Evolutionary conservation across 2,113 vertebrate genomes (phyloP).

Genomic region (Reinhardtius hippoglossoides): DNA sequence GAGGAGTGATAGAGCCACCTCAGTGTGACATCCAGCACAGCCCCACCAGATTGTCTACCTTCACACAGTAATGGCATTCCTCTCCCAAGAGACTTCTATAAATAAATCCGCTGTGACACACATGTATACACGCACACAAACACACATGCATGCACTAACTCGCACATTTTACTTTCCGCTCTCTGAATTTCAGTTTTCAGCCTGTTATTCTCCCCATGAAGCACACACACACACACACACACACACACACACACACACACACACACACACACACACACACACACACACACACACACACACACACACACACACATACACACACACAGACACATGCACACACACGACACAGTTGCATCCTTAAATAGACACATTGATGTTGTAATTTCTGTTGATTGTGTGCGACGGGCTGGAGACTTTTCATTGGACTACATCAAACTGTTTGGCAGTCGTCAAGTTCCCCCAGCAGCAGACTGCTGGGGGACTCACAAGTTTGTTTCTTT

Average conservation of each 20-base stretch:
- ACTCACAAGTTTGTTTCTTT: conserved; percentile 33
- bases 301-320: not conserved
- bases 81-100: conserved; percentile 69
- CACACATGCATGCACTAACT: conserved; percentile 5
- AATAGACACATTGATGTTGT: conserved; percentile 60
- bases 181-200: conserved; percentile 12
- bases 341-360: conserved; percentile 16
- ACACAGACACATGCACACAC: no score
- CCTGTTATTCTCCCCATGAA: not conserved
- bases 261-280: not conserved
- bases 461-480: conserved; percentile 32
- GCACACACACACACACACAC: not conserved
- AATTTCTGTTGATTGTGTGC: conserved; percentile 47
- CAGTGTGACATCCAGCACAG: conserved; percentile 43
- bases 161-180: conserved; percentile 32
- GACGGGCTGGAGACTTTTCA: conserved; percentile 48
- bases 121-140: conserved; percentile 16
- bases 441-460: conserved; percentile 52
- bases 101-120: conserved; percentile 63
- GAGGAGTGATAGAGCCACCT: conserved; percentile 41
- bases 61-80: conserved; percentile 54
- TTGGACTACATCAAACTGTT: conserved; percentile 42
- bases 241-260: not conserved
- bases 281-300: not conserved
- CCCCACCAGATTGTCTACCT: conserved; percentile 60